Evolutionary conservation across 2,797 vertebrate species (phyloP).

Genomic region (Sphenodon punctatus): DNA sequence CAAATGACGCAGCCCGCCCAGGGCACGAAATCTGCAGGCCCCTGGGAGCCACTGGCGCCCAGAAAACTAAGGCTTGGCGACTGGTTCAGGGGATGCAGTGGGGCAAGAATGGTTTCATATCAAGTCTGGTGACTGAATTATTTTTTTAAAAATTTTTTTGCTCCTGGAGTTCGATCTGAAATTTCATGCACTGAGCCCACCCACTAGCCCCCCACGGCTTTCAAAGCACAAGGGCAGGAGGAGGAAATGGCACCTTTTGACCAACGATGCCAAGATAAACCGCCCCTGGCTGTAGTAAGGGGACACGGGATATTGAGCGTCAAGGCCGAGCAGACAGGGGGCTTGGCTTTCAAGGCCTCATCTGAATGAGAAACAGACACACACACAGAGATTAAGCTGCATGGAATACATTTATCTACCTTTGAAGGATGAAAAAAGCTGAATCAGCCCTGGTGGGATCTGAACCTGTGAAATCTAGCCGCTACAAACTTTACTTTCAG

Average conservation of each 20-base stretch:
- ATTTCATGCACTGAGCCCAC: too few relatives aligned
- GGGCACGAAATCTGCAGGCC: too few relatives aligned
- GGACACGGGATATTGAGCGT: rapidly evolving
- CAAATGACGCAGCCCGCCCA: too few relatives aligned
- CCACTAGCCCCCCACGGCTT: rapidly evolving
- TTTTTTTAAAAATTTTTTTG: too few relatives aligned
- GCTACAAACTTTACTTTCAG: not conserved
- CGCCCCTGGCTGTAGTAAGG: rapidly evolving
- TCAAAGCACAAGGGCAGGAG: not conserved
- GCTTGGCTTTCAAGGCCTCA: not conserved
- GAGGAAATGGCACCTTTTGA: not conserved
- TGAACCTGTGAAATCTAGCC: not conserved
- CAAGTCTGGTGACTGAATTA: too few relatives aligned
- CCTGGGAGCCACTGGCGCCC: too few relatives aligned
- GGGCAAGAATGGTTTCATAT: too few relatives aligned
- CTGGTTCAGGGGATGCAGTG: too few relatives aligned
- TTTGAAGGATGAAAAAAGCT: not conserved
- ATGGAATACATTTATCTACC: rapidly evolving
- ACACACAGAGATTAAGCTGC: not conserved
- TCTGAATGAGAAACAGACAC: not conserved
- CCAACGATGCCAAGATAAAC: not conserved
- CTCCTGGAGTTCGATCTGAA: too few relatives aligned
- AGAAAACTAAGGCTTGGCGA: too few relatives aligned
- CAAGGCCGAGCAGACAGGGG: not conserved
- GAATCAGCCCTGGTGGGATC: not conserved